Conservation (phyloP, 1,140 invertebrate species). For the Meteorus sp. region DNA sequence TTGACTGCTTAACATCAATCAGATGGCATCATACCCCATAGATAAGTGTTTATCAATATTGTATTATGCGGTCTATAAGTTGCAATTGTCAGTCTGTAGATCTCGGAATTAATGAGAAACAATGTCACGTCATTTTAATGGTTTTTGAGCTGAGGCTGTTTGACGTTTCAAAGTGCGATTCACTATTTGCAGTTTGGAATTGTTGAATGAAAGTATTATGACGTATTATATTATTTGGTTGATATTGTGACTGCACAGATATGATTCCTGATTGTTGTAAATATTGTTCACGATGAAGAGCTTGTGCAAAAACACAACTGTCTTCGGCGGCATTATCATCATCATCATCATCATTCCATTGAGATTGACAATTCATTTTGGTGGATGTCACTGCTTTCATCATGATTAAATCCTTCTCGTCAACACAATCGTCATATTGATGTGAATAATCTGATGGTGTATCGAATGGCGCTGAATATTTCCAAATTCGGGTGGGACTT, state of each 20-base stretch:
- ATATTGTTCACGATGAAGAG: conserved; percentile 49
- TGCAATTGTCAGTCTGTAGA: no score
- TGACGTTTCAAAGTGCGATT: conserved; percentile 38
- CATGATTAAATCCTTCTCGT: no score
- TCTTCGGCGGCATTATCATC: not conserved
- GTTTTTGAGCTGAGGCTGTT: conserved; percentile 47
- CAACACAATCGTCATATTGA: no score
- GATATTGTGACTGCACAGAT: conserved; percentile 37
- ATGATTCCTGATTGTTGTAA: conserved; percentile 50
- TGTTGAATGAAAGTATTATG: conserved; percentile 52
- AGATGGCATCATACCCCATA: no score
- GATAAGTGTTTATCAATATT: no score
- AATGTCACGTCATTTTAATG: conserved; percentile 54
- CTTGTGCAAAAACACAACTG: conserved; percentile 39
- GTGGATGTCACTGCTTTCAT: no score
- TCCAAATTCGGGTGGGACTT: conserved; percentile 51
- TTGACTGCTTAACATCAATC: no score
- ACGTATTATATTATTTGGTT: conserved; percentile 38
- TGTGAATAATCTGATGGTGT: no score
- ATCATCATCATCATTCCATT: conserved; percentile 29
- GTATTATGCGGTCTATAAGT: no score
- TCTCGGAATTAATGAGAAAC: not conserved
- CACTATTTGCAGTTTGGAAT: conserved; percentile 44
- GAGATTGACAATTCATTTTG: no score
- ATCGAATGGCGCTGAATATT: conserved; percentile 40